Base-by-base conservation (phyloP, 2,888 invertebrate genomes). In the Phaedon cochleariae region DNA sequence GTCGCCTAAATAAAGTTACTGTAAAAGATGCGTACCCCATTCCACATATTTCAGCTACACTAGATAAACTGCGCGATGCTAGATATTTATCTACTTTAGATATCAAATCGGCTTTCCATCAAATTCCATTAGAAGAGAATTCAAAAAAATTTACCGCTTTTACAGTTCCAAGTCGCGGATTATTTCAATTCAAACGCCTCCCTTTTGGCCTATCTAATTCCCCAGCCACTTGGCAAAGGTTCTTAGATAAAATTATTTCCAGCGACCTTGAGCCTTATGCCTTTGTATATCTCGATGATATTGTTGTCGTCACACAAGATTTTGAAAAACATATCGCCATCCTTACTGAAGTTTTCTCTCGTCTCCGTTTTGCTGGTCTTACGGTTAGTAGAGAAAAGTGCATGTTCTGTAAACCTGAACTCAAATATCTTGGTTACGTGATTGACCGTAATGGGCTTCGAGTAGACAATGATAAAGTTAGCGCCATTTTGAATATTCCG, bases 101-200 rank as follows among this genome's bases (percentile, higher is more conserved):
- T 18, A 65, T 65, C 12, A 64, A 64, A 37, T 65, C 65, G 6
- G 17, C 26, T 5, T 26, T 26, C 6, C 26, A 26, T 6, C 26
- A 26, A 26, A 26, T 26, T 26, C 26, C 26, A 26, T 26, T 26
- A 6, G 26, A 26, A 26, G 51, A 69, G 20, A 26, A 26, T 26
- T 26, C 26, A 6, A 26, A 26, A 6, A 26, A 26, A 6, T 26
- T 26, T 26, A 53, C 53, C 1, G 53, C 53, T 29, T 53, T 53
- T 12, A 41, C 45, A n/a, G 73, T 78, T 1, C 77, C 76, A 0
- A 66, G 15, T 6, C 49, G 72, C 1, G 73, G 76, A 0, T 51
- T 77, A 0, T 75, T 67, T 31, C 73, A 78, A 5, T 78, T 78
- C 34, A 26, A 26, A 26, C 26, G 26, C 26, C 26, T 26, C 6